These are phyloP conservation scores for Phalacrocorax brasilianus DNA, from an alignment of 2,113 vertebrate genomes.

Conservation along the genomic window DNA sequence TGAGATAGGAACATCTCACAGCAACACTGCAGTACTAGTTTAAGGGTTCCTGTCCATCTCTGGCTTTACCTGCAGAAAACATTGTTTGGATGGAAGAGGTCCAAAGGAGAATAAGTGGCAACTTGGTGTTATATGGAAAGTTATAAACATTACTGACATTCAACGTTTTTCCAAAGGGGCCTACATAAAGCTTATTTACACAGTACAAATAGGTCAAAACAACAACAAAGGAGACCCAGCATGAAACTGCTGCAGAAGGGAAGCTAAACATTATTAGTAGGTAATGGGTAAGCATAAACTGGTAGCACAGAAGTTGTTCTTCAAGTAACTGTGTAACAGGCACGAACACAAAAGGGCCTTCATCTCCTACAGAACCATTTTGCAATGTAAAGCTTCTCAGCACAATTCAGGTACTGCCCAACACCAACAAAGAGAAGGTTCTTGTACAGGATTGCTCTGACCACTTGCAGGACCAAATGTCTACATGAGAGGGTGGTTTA, in stretches of 20 bases:
- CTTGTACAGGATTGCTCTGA: not conserved
- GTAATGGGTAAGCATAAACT: not conserved
- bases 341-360: not conserved
- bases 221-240: not conserved
- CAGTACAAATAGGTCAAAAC: not conserved
- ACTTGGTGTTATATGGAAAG: not conserved
- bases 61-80: not conserved
- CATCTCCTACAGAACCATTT: rapidly evolving
- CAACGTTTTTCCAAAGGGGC: not conserved
- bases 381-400: not conserved
- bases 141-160: not conserved
- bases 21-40: not conserved
- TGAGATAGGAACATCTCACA: not conserved
- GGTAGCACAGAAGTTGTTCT: not conserved
- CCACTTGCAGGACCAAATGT: not conserved
- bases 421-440: not conserved
- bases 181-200: not conserved
- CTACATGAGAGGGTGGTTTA: not conserved
- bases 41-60: not conserved
- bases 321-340: not conserved
- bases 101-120: not conserved
- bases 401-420: not conserved
- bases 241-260: not conserved
- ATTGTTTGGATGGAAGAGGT: not conserved
- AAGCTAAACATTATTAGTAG: not conserved